Evolutionary conservation across 2,113 vertebrate species (phyloP).

Genomic region (Typhlomys cinereus): DNA sequence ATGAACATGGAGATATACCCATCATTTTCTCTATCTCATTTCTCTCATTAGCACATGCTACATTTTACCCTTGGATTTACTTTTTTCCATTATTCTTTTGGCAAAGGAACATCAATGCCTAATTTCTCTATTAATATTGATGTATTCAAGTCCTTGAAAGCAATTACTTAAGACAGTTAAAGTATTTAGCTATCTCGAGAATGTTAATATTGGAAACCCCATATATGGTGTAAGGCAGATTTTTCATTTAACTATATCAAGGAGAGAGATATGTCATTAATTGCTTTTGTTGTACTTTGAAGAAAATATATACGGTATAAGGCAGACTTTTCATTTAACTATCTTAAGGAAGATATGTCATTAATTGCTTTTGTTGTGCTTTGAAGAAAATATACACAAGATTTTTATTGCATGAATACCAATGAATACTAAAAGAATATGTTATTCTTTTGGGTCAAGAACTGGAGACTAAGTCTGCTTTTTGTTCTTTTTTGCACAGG

Average conservation of each 20-base stretch:
- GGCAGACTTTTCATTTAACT: slow-evolving; percentile 7
- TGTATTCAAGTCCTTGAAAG: slow-evolving; percentile 38
- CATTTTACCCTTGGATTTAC: slow-evolving; percentile 31
- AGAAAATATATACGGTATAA: neutral
- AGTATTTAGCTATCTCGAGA: slow-evolving; percentile 62
- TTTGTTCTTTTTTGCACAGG: neutral
- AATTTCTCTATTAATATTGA: slow-evolving; percentile 69
- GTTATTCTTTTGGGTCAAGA: neutral
- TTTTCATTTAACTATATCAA: slow-evolving; percentile 12
- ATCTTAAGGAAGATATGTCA: neutral
- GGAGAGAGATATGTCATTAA: neutral
- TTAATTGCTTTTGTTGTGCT: neutral
- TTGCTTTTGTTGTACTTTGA: neutral
- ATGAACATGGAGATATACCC: neutral
- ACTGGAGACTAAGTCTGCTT: neutral
- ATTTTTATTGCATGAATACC: neutral
- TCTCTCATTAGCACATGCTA: neutral
- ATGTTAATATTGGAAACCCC: slow-evolving; percentile 26
- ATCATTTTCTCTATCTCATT: neutral
- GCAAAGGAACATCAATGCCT: slow-evolving; percentile 29
- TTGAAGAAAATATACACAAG: neutral
- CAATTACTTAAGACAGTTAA: slow-evolving; percentile 67
- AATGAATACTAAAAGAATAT: neutral
- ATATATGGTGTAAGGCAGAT: neutral
- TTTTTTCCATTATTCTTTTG: slow-evolving; percentile 43